phyloP scores from a whole-genome alignment of 2,888 invertebrate genomes.

The Willowsia nigromaculata region DNA sequence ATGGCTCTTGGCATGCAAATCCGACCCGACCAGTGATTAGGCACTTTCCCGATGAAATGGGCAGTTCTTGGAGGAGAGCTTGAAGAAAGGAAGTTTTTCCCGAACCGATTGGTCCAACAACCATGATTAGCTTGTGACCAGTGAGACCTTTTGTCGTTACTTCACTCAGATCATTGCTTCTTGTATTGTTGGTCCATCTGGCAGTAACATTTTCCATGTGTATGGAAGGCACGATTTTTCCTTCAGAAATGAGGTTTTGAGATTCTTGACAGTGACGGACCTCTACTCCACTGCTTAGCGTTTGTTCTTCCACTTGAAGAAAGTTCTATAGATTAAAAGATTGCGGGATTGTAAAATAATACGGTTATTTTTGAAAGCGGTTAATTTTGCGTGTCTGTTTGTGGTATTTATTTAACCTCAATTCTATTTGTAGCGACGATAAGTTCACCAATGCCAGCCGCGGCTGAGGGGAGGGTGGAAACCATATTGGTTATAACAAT shows the following conservation, averaged over 20 bases:
- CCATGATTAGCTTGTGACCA: slow-evolving; percentile 74
- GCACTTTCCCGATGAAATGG: slow-evolving; percentile 83
- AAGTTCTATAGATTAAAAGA: slow-evolving; percentile 48
- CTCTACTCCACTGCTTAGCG: slow-evolving; percentile 57
- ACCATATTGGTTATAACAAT: slow-evolving; percentile 91
- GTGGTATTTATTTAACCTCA: slow-evolving; percentile 80
- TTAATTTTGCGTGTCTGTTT: neutral
- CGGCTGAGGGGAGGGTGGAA: slow-evolving; percentile 91
- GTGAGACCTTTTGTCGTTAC: slow-evolving; percentile 36
- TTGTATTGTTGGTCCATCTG: slow-evolving; percentile 39
- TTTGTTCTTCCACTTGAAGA: slow-evolving; percentile 72
- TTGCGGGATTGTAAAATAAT: neutral
- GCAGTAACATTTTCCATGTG: slow-evolving; percentile 72
- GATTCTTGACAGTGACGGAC: slow-evolving; percentile 18
- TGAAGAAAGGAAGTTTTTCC: slow-evolving; percentile 82
- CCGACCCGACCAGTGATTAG: slow-evolving; percentile 83
- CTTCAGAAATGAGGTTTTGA: slow-evolving; percentile 40
- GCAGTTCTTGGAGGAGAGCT: slow-evolving; percentile 87
- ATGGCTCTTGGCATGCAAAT: slow-evolving; percentile 84
- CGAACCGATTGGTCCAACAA: slow-evolving; percentile 73
- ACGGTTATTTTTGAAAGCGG: neutral
- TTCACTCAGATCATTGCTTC: slow-evolving; percentile 38
- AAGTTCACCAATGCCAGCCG: slow-evolving; percentile 90
- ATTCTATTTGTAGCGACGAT: slow-evolving; percentile 88
- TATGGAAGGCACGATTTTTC: slow-evolving; percentile 60